These are phyloP conservation scores for Drosophila infuscata DNA, from an alignment of 2,888 invertebrate species.

Conservation along the genomic window DNA sequence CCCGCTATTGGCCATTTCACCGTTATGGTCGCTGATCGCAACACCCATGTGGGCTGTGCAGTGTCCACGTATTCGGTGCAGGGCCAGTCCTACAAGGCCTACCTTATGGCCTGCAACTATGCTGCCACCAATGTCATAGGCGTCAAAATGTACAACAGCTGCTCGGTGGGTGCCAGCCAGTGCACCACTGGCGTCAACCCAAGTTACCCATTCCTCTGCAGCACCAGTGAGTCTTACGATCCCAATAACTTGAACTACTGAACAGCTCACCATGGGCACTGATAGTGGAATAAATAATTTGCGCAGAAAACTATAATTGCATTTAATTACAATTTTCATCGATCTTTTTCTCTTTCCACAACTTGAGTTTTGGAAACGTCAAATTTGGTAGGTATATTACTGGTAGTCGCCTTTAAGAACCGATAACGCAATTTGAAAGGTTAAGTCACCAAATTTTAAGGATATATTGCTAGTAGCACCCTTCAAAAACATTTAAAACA, in stretches of 20 bases:
- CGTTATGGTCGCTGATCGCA: conserved; percentile 73
- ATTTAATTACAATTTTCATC: neutral
- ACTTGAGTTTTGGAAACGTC: no score
- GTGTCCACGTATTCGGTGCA: conserved; percentile 43
- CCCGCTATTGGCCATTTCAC: conserved; percentile 77
- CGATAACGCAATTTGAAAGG: no score
- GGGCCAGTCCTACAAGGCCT: conserved; percentile 51
- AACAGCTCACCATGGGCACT: neutral
- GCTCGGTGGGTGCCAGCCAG: conserved; percentile 52
- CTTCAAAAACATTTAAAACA: no score
- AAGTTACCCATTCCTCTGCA: conserved; percentile 58
- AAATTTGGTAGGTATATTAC: no score
- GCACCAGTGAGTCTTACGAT: conserved; percentile 49
- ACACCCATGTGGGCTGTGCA: conserved; percentile 74
- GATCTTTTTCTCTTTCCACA: no score
- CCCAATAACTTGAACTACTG: conserved; percentile 65
- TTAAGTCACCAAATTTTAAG: no score
- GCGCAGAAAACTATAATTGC: neutral
- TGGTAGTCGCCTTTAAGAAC: no score
- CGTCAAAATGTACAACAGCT: conserved; percentile 58
- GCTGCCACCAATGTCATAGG: conserved; percentile 70
- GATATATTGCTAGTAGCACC: no score
- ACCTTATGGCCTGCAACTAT: conserved; percentile 77
- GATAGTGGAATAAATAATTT: neutral
- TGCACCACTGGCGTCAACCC: conserved; percentile 72